Conservation (phyloP, 2,888 invertebrate species). For the Aricia artaxerxes region DNA sequence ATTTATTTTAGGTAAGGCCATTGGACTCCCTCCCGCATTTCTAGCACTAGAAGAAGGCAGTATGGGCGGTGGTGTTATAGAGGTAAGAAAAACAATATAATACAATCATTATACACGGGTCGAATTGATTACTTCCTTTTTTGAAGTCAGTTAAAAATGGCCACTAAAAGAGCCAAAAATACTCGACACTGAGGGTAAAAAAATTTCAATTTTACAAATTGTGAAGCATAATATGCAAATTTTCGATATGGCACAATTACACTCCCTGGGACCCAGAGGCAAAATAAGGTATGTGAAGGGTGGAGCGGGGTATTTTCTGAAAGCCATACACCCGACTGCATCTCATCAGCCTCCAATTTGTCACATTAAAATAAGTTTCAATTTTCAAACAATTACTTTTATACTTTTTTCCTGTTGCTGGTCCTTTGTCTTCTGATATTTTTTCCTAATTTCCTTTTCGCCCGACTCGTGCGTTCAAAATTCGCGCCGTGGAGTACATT, state of each 20-base stretch:
- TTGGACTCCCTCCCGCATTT: constrained; percentile 94
- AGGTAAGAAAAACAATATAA: constrained; percentile 79
- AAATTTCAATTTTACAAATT: neutral
- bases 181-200: neutral
- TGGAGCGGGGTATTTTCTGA: neutral
- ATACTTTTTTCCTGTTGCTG: too few species aligned
- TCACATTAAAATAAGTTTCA: too few species aligned
- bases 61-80: constrained; percentile 96
- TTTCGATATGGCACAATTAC: neutral
- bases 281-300: neutral
- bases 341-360: too few species aligned
- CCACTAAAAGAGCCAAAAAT: neutral
- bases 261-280: neutral
- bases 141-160: neutral
- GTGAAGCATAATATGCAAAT: neutral
- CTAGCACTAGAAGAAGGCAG: constrained; percentile 91
- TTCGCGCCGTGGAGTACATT: too few species aligned
- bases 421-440: too few species aligned
- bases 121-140: too few species aligned
- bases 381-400: too few species aligned
- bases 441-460: too few species aligned
- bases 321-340: neutral
- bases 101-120: too few species aligned
- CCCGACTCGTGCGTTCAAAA: too few species aligned
- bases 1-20: constrained; percentile 86